Conservation (phyloP, 2,888 invertebrate genomes). For the Tineola bisselliella region DNA sequence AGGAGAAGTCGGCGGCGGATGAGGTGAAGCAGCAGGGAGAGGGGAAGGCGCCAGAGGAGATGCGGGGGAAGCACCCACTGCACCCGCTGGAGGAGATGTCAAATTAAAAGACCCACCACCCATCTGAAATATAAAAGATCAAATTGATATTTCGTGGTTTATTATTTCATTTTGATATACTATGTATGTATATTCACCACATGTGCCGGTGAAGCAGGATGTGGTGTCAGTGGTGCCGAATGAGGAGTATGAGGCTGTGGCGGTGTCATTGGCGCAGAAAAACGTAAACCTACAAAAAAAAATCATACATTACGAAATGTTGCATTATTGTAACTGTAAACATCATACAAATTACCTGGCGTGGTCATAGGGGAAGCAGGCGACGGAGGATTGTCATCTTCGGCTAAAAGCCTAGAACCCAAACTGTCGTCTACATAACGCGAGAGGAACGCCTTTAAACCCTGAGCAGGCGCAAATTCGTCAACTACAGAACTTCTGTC, state of each 20-base stretch:
- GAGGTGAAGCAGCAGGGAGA: conserved; percentile 57
- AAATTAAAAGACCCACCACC: conserved; percentile 55
- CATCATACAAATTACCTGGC: conserved; percentile 39
- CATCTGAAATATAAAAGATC: conserved; percentile 27
- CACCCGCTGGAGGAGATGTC: conserved; percentile 55
- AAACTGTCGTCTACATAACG: conserved; percentile 94
- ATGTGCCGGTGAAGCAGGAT: too few relatives aligned
- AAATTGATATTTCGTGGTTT: too few relatives aligned
- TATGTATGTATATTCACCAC: not conserved
- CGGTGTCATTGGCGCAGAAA: too few relatives aligned
- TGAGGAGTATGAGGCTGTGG: too few relatives aligned
- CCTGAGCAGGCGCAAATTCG: conserved; percentile 91
- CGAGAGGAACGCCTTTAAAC: conserved; percentile 83
- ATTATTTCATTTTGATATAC: not conserved
- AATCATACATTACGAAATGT: too few relatives aligned
- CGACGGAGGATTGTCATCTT: conserved; percentile 96
- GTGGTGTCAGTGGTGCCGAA: too few relatives aligned
- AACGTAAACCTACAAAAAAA: conserved; percentile 68
- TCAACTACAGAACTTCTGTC: conserved; percentile 91
- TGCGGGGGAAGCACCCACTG: conserved; percentile 43
- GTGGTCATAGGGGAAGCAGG: conserved; percentile 83
- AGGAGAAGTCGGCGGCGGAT: conserved; percentile 71
- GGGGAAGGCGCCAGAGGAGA: conserved; percentile 54
- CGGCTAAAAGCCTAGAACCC: conserved; percentile 82
- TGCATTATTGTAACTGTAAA: too few relatives aligned